phyloP scores from a whole-genome alignment of 2,888 invertebrate species.

The Aspidapion aeneum region DNA sequence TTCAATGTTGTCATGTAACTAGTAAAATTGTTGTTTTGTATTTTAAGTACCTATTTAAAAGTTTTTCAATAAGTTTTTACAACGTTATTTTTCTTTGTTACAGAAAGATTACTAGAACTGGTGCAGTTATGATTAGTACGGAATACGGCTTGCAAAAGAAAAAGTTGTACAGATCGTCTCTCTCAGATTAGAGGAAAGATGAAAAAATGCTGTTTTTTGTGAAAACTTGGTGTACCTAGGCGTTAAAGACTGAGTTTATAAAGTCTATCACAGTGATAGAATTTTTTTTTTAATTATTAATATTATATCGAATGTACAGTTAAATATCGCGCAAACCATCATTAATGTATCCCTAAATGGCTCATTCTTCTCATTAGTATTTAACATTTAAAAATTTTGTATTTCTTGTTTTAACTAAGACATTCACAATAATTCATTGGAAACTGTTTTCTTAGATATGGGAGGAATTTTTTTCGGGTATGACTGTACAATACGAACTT shows the following conservation, averaged over 20 bases:
- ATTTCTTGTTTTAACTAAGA: too few species aligned
- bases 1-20: background rate
- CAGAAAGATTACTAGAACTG: slow-evolving; percentile 81
- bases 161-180: slow-evolving; percentile 72
- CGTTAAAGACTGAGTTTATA: slow-evolving; percentile 27
- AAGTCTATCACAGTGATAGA: slow-evolving; percentile 25
- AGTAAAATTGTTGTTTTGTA: background rate
- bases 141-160: slow-evolving; percentile 85
- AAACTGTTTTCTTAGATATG: too few species aligned
- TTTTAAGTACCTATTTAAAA: background rate
- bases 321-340: background rate
- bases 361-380: slow-evolving; percentile 15
- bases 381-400: too few species aligned
- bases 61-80: background rate
- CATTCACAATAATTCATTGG: too few species aligned
- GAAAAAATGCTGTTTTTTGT: slow-evolving; percentile 10
- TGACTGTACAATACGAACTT: background rate
- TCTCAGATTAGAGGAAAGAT: slow-evolving; percentile 23
- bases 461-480: too few species aligned
- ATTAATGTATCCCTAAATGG: slow-evolving; percentile 16
- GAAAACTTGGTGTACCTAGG: slow-evolving; percentile 22
- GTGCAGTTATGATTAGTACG: slow-evolving; percentile 83
- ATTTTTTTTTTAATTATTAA: slow-evolving; percentile 12
- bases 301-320: slow-evolving; percentile 11
- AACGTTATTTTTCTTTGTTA: slow-evolving; percentile 35